Conservation (phyloP, 2,797 vertebrate species). For the Lacerta agilis region DNA sequence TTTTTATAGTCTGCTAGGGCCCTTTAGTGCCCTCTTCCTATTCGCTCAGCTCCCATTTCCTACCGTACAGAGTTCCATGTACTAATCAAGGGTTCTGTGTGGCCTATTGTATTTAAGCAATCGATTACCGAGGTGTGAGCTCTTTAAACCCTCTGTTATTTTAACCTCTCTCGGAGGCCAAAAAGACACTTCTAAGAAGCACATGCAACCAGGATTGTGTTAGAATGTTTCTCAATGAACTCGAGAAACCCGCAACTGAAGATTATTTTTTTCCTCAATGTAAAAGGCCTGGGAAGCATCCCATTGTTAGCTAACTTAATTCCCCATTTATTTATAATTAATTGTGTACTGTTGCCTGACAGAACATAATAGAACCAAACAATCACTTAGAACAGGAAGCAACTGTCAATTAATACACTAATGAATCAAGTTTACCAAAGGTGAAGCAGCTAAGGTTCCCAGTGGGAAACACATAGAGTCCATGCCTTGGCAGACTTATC, state of each 20-base stretch:
- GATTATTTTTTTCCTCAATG: constrained; percentile 26
- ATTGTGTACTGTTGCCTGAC: constrained; percentile 69
- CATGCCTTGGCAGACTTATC: constrained; percentile 18
- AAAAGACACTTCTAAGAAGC: constrained; percentile 18
- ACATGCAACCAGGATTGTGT: not conserved
- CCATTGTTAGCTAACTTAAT: constrained; percentile 55
- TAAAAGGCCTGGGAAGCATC: constrained; percentile 40
- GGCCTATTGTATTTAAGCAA: constrained; percentile 34
- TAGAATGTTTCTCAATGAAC: not conserved
- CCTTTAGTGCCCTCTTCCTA: not conserved
- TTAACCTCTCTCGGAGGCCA: not conserved
- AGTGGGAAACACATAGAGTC: not conserved
- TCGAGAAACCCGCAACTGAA: constrained; percentile 2
- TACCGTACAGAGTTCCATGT: constrained; percentile 27
- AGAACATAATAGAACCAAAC: constrained; percentile 68
- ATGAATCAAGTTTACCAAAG: constrained; percentile 72
- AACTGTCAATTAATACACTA: constrained; percentile 74
- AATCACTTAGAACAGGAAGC: constrained; percentile 71
- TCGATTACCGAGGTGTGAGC: constrained; percentile 35
- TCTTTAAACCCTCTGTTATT: constrained; percentile 42
- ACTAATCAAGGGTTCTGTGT: constrained; percentile 8
- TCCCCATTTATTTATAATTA: constrained; percentile 73
- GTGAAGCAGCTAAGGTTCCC: constrained; percentile 43
- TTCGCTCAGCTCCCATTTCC: constrained; percentile 44
- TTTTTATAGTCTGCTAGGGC: constrained; percentile 26